Conservation (phyloP, 2,113 vertebrate species). For the Elanus axillaris region DNA sequence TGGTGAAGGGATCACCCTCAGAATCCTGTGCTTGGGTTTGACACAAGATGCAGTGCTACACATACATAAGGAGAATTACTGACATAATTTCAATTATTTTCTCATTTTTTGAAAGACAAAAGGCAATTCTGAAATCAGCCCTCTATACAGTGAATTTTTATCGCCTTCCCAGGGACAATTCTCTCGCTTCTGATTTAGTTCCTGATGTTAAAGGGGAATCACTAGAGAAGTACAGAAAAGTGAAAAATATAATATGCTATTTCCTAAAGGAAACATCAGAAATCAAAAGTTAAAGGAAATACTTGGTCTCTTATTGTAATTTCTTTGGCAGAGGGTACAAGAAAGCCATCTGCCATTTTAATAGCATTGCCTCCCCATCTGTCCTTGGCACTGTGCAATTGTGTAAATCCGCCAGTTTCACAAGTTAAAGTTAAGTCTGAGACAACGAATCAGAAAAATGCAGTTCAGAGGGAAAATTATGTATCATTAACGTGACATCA, state of each 20-base stretch:
- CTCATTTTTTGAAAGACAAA: not conserved
- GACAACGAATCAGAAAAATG: not conserved
- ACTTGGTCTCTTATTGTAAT: not conserved
- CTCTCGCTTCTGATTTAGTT: not conserved
- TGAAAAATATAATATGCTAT: not conserved
- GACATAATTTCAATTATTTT: not conserved
- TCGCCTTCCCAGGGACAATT: not conserved
- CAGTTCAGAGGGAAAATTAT: not conserved
- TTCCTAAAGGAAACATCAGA: not conserved
- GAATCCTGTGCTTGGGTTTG: not conserved
- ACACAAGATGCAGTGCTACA: not conserved
- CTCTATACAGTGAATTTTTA: not conserved
- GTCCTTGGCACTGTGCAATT: not conserved
- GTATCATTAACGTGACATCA: too few species aligned
- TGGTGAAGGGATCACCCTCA: not conserved
- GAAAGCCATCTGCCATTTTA: not conserved
- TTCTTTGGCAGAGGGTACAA: not conserved
- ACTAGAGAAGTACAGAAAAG: not conserved
- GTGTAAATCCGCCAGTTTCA: not conserved
- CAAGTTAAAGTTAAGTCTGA: not conserved
- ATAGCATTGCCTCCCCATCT: not conserved
- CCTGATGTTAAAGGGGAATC: not conserved
- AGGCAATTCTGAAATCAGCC: not conserved
- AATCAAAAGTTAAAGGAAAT: not conserved
- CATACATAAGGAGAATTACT: not conserved